phyloP scores from a whole-genome alignment of 1,140 invertebrate species.

The Lasaia peninsularis region DNA sequence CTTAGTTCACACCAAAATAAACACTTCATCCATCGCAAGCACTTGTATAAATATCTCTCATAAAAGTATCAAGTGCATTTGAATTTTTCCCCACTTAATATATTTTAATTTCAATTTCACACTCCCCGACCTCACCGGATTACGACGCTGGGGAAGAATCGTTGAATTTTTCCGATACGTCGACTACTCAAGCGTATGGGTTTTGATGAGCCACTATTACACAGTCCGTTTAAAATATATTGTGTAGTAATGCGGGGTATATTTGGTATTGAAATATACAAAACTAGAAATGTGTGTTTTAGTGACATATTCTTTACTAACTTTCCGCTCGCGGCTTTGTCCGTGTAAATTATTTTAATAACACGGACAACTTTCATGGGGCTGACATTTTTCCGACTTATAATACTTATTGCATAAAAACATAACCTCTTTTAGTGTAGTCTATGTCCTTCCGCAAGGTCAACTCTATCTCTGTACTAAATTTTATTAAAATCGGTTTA shows the following conservation, averaged over 20 bases:
- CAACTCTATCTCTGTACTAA: no score
- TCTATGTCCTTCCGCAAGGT: no score
- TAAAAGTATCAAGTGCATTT: constrained; percentile 29
- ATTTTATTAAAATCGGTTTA: no score
- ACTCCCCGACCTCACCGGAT: constrained; percentile 51
- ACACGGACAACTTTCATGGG: no score
- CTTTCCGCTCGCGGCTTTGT: no score
- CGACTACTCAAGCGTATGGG: constrained; percentile 58
- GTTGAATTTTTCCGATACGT: constrained; percentile 60
- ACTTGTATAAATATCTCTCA: neutral
- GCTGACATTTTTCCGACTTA: no score
- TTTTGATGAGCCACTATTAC: constrained; percentile 66
- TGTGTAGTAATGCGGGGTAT: constrained; percentile 37
- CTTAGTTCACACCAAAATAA: no score
- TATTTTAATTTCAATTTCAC: constrained; percentile 72
- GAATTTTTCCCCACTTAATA: constrained; percentile 56
- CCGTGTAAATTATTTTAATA: no score
- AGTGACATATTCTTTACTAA: no score
- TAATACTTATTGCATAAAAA: no score
- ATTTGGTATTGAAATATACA: constrained; percentile 17
- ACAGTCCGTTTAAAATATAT: constrained; percentile 66
- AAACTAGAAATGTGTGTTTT: neutral
- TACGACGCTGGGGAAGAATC: constrained; percentile 47
- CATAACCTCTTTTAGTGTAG: no score
- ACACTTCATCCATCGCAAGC: neutral